A percentile compares a stretch with the other conserved stretches of the same genome.
Evolutionary conservation across 2,113 vertebrate species (phyloP).

Genomic region (Seriola rivoliana): DNA sequence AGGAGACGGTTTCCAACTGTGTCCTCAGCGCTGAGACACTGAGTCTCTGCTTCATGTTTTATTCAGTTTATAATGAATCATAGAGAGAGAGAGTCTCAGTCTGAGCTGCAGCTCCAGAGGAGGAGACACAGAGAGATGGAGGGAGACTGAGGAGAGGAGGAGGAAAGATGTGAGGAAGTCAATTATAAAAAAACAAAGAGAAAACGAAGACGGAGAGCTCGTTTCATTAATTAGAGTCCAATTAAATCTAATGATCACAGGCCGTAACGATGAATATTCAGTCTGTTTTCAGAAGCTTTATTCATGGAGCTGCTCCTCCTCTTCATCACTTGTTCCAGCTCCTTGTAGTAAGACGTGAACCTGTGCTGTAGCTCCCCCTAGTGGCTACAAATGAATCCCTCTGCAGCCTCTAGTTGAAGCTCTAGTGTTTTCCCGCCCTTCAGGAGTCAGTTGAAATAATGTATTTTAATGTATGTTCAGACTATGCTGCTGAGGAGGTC

Average conservation of each 20-base stretch:
- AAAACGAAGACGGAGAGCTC: neutral
- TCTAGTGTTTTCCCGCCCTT: neutral
- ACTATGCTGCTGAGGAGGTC: conserved; percentile 94
- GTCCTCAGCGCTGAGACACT: conserved; percentile 1
- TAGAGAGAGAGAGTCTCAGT: neutral
- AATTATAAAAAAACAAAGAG: no score
- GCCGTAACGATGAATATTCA: conserved; percentile 1
- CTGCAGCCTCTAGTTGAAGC: neutral
- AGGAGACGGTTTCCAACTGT: neutral
- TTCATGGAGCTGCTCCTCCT: conserved; percentile 1
- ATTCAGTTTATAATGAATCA: conserved; percentile 60
- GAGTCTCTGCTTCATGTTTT: conserved; percentile 54
- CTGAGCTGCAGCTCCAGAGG: conserved; percentile 11
- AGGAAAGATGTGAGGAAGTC: neutral
- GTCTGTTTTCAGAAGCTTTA: conserved; percentile 31
- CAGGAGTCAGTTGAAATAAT: conserved; percentile 73
- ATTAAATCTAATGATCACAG: conserved; percentile 4
- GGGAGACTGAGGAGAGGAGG: neutral
- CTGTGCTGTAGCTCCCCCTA: conserved; percentile 23
- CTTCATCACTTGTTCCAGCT: neutral
- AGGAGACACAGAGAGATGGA: neutral
- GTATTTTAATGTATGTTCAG: conserved; percentile 89
- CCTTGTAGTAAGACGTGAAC: neutral
- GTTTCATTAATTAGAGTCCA: neutral
- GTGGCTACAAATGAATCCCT: conserved; percentile 1